Evolutionary conservation across 2,888 invertebrate genomes (phyloP).

Genomic region (Sphaerophoria rueppellii): DNA sequence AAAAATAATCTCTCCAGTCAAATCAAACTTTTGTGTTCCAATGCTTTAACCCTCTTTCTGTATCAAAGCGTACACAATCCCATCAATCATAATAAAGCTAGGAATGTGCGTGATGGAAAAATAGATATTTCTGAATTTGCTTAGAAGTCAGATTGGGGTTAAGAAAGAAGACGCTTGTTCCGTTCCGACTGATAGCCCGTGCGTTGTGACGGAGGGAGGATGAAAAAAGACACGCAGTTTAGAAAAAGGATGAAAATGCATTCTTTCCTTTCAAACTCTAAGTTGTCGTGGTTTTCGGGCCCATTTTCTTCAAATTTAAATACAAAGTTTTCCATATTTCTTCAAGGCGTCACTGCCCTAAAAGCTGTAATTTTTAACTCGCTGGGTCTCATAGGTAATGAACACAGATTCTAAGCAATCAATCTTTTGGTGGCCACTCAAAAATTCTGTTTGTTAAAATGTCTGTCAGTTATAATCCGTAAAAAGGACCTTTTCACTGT

Average conservation of each 20-base stretch:
- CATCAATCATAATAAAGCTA: conserved; percentile 66
- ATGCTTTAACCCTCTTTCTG: conserved; percentile 41
- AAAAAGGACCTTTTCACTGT: conserved; percentile 42
- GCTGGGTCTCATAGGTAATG: not conserved
- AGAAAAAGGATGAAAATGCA: conserved; percentile 1
- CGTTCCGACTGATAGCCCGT: not conserved
- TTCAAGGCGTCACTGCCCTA: conserved; percentile 3
- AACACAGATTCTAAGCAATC: conserved; percentile 21
- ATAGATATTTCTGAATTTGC: conserved; percentile 49
- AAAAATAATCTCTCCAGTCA: not conserved
- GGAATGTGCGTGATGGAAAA: conserved; percentile 36
- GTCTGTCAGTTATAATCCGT: conserved; percentile 55
- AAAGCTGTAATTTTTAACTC: not conserved
- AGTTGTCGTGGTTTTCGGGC: conserved; percentile 42
- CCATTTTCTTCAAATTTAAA: conserved; percentile 39
- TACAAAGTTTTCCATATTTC: conserved; percentile 40
- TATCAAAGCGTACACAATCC: conserved; percentile 53
- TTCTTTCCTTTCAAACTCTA: conserved; percentile 21
- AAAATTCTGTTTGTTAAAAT: conserved; percentile 46
- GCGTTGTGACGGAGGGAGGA: conserved; percentile 10
- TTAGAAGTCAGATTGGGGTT: conserved; percentile 56
- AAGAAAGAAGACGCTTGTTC: conserved; percentile 30
- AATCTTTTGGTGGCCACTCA: conserved; percentile 31
- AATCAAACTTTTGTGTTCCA: not conserved
- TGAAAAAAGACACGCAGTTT: conserved; percentile 41